Evolutionary conservation across 1,140 invertebrate genomes (phyloP), one percentile per base, ranked within the genome.

Genomic region (Zaprionus camerounensis): DNA sequence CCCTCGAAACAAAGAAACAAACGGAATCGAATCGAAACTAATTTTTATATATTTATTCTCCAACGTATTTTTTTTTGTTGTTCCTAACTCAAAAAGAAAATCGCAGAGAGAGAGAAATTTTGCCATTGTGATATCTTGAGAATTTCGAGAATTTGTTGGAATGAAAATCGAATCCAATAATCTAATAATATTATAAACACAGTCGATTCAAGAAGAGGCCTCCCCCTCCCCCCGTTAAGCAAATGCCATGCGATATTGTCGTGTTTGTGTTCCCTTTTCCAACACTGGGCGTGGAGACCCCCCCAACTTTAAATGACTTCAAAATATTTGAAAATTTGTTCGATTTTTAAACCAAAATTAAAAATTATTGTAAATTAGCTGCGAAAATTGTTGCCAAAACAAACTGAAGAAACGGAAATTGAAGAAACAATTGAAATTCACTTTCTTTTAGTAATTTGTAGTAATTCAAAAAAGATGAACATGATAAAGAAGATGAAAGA

Each of bases 391-490:
- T 76, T 76, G 74, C 74, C 73, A 79, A 76, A 75, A 71, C 53
- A 68, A 72, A 76, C 31, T 69, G 57, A 76, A 71, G 59, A 66
- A 74, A 72, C 17, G 38, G 58, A 80, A 74, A 72, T 22, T 55
- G 58, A 80, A 69, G 58, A 68, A 75, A 59, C 53, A 61, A 78
- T 70, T 74, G 36, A 71, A 76, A 68, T 80, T 76, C 80, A 82
- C 61, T 88, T 88, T 71, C 74, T 74, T 85, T 71, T 58, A 64
- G 68, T 71, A 64, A 71, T 64, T 83, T 82, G 61, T 81, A 90
- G 81, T 81, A 88, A 88, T 76, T 67, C 55, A 67, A 81, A 84
- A 85, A 85, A 88, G 88, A 71, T 41, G 38, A 74, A 88, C 24
- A 26, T 26, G 4, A 26, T 26, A 80, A 83, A 83, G 83, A 63